Conservation (phyloP, 2,888 invertebrate genomes). For the Noctua janthina region DNA sequence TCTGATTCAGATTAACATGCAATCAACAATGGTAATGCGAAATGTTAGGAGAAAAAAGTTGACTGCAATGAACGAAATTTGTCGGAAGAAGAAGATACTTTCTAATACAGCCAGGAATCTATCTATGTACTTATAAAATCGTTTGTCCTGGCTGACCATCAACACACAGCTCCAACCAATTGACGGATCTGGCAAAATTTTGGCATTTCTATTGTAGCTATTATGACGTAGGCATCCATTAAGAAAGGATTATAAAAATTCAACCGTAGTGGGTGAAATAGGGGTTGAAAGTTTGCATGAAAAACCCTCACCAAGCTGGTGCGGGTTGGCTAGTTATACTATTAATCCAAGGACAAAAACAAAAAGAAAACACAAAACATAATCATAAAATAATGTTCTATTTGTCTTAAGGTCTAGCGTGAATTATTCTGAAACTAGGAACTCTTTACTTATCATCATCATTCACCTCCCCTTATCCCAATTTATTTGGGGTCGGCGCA, state of each 20-base stretch:
- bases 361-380: too few species aligned
- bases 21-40: slow-evolving; percentile 3
- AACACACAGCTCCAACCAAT: background rate
- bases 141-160: background rate
- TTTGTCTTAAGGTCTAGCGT: background rate
- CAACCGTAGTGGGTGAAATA: background rate
- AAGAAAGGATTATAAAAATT: background rate
- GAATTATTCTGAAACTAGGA: background rate
- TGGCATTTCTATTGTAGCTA: too few species aligned
- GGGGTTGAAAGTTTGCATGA: background rate
- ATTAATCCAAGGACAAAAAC: background rate
- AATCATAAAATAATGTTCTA: background rate
- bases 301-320: too few species aligned
- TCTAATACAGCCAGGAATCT: background rate
- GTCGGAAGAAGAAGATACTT: background rate
- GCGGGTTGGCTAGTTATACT: background rate
- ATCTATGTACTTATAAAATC: background rate
- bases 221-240: background rate
- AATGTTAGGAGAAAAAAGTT: background rate
- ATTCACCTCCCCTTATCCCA: too few species aligned
- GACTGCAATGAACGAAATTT: background rate
- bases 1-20: background rate
- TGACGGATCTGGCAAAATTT: background rate
- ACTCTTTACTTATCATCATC: background rate
- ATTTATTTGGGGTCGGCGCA: too few species aligned